These are phyloP conservation scores for Cheilosia urbana DNA, from an alignment of 2,888 invertebrate species.

Conservation along the genomic window DNA sequence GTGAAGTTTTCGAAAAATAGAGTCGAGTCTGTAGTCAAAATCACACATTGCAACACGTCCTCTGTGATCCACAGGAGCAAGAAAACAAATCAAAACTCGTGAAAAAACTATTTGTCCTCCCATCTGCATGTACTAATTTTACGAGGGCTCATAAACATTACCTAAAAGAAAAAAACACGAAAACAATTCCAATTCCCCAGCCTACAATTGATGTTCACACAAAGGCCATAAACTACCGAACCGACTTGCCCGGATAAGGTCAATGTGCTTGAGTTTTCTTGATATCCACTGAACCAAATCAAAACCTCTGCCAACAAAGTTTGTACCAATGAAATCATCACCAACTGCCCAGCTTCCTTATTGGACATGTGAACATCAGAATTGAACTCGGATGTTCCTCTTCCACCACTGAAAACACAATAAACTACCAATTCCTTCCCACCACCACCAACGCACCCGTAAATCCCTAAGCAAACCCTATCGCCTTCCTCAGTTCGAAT, in stretches of 20 bases:
- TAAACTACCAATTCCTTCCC: conserved; percentile 13
- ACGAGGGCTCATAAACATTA: too few species aligned
- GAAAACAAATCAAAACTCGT: too few species aligned
- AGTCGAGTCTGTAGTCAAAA: too few species aligned
- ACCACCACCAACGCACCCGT: neutral
- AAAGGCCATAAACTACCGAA: conserved; percentile 45
- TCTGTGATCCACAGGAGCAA: too few species aligned
- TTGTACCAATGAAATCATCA: conserved; percentile 39
- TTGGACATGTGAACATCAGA: conserved; percentile 54
- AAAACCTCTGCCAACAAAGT: conserved; percentile 45
- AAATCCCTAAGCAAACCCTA: conserved; percentile 31
- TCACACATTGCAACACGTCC: too few species aligned
- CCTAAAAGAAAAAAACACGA: neutral
- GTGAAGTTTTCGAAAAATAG: too few species aligned
- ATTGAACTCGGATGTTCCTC: conserved; percentile 50
- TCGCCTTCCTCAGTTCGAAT: neutral
- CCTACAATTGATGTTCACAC: conserved; percentile 3
- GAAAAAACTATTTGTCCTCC: too few species aligned
- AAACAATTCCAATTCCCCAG: conserved; percentile 23
- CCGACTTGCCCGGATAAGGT: conserved; percentile 45
- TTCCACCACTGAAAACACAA: conserved; percentile 40
- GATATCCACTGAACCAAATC: conserved; percentile 30
- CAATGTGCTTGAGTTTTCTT: conserved; percentile 26
- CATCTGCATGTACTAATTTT: too few species aligned
- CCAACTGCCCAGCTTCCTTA: conserved; percentile 15